These are phyloP conservation scores for Neopelma chrysocephalum DNA, from an alignment of 2,797 vertebrate species.

Conservation along the genomic window DNA sequence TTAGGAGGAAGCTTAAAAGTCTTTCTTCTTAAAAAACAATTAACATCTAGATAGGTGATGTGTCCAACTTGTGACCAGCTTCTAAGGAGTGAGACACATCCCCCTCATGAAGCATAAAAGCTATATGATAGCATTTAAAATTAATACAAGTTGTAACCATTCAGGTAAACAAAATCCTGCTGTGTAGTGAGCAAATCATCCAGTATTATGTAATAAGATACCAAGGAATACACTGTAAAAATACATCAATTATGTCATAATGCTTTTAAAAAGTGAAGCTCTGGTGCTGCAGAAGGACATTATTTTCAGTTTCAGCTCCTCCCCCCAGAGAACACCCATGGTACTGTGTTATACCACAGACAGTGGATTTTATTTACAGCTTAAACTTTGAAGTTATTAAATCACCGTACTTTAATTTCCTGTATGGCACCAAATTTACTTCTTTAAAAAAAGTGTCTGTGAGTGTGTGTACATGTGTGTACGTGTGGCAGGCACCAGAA, in stretches of 20 bases:
- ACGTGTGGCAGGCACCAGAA: slow-evolving; percentile 65
- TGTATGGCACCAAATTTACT: slow-evolving; percentile 69
- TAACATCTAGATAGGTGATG: slow-evolving; percentile 44
- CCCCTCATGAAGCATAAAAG: slow-evolving; percentile 61
- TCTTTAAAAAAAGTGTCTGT: slow-evolving; percentile 45
- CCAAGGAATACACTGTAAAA: slow-evolving; percentile 71
- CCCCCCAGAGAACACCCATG: slow-evolving; percentile 55
- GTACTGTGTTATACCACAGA: slow-evolving; percentile 51
- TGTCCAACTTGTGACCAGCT: slow-evolving; percentile 62
- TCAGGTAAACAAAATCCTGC: slow-evolving; percentile 66
- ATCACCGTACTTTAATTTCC: slow-evolving; percentile 46
- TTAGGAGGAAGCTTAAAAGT: slow-evolving; percentile 60
- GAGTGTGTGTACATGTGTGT: not conserved
- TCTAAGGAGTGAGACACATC: slow-evolving; percentile 64
- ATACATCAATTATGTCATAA: slow-evolving; percentile 66
- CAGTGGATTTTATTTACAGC: slow-evolving; percentile 58
- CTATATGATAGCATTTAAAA: slow-evolving; percentile 70
- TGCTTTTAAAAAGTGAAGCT: slow-evolving; percentile 69
- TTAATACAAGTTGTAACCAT: slow-evolving; percentile 64
- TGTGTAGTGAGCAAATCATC: slow-evolving; percentile 58
- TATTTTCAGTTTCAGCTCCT: slow-evolving; percentile 38
- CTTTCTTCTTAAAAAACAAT: slow-evolving; percentile 55
- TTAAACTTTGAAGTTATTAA: slow-evolving; percentile 44
- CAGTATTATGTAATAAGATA: slow-evolving; percentile 64
- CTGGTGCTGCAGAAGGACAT: slow-evolving; percentile 55